Evolutionary conservation across 2,888 invertebrate species (phyloP).

Genomic region (Tenthredo mesomela): DNA sequence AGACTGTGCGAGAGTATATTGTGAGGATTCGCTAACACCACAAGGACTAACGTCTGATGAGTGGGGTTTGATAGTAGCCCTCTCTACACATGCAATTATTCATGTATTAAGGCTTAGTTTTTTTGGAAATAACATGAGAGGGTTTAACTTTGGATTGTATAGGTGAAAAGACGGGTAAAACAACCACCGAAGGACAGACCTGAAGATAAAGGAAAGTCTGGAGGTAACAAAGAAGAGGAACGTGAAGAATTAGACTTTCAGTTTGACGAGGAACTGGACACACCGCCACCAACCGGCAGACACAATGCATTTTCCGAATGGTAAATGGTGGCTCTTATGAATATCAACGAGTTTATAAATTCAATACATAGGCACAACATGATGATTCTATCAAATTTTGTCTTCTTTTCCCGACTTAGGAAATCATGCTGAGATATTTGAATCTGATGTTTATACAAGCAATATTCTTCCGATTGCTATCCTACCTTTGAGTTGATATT

Average conservation of each 20-base stretch:
- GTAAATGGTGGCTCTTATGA: conserved; percentile 77
- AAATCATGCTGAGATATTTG: conserved; percentile 59
- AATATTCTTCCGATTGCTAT: background rate
- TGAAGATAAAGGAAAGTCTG: conserved; percentile 66
- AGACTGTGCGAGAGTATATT: conserved; percentile 47
- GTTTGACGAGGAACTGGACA: conserved; percentile 97
- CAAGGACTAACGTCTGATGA: conserved; percentile 67
- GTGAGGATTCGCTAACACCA: conserved; percentile 75
- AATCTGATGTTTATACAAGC: conserved; percentile 57
- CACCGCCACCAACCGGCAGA: conserved; percentile 86
- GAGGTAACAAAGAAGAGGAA: conserved; percentile 71
- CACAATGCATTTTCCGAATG: conserved; percentile 91
- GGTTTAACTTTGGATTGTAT: conserved; percentile 44
- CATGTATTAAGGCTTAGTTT: background rate
- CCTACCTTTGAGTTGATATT: conserved; percentile 37
- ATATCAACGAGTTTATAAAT: background rate
- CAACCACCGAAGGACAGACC: conserved; percentile 71
- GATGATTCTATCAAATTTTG: conserved; percentile 64
- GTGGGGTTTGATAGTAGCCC: conserved; percentile 59
- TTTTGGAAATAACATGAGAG: background rate
- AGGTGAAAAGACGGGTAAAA: conserved; percentile 78
- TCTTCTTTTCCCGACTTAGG: conserved; percentile 73
- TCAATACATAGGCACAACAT: conserved; percentile 59
- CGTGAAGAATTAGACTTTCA: conserved; percentile 96
- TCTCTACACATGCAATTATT: conserved; percentile 30